Conservation (phyloP, 2,797 vertebrate genomes). For the Gambelia wislizenii region DNA sequence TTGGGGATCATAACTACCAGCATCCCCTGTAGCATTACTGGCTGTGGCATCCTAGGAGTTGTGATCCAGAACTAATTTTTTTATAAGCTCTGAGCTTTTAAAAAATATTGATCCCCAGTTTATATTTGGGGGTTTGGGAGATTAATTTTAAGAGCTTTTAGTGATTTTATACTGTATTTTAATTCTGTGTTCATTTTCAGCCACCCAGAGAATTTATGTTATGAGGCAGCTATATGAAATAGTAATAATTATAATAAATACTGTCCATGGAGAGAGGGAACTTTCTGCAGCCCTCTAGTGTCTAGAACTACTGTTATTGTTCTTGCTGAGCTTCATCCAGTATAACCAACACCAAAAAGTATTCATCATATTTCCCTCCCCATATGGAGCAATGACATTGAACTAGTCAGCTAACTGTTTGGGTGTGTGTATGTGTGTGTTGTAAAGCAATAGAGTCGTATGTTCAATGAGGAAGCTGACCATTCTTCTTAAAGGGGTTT, state of each 20-base stretch:
- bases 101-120: too few species aligned
- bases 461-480: conserved; percentile 38
- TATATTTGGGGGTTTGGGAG: too few species aligned
- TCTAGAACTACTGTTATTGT: background rate
- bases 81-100: too few species aligned
- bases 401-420: background rate
- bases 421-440: conserved; percentile 20
- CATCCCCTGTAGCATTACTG: too few species aligned
- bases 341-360: background rate
- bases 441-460: conserved; percentile 36
- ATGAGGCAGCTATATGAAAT: background rate
- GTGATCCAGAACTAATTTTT: too few species aligned
- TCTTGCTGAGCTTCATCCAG: background rate
- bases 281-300: background rate
- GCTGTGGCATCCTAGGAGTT: too few species aligned
- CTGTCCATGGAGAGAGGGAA: too few species aligned
- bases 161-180: background rate
- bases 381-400: conserved; percentile 14
- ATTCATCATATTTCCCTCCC: conserved; percentile 32
- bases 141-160: background rate
- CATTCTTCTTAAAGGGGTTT: conserved; percentile 44
- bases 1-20: too few species aligned
- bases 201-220: background rate
- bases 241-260: background rate
- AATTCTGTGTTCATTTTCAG: background rate